phyloP scores from a whole-genome alignment of 2,797 vertebrate genomes.

The Hemibagrus guttatus region DNA sequence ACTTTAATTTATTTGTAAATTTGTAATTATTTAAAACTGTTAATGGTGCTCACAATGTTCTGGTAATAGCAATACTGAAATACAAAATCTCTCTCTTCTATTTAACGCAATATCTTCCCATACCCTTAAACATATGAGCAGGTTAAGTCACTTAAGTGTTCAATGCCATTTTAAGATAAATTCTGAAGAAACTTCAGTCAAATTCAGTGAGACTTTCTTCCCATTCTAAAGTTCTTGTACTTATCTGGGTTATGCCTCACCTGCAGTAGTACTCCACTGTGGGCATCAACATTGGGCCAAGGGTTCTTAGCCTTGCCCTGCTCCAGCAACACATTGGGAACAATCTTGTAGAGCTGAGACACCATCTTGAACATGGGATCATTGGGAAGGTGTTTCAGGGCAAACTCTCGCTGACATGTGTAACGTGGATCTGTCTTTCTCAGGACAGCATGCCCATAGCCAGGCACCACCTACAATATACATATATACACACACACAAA shows the following conservation, averaged over 20 bases:
- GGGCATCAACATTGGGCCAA: conserved; percentile 97
- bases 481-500: no score
- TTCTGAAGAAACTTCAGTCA: background rate
- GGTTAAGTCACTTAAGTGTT: background rate
- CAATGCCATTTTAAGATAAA: background rate
- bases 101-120: background rate
- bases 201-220: background rate
- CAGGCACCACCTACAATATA: conserved; percentile 86
- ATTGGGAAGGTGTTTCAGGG: conserved; percentile 93
- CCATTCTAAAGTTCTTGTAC: background rate
- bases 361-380: conserved; percentile 95
- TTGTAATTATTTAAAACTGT: background rate
- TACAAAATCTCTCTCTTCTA: background rate
- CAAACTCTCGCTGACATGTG: conserved; percentile 93
- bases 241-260: conserved; percentile 65
- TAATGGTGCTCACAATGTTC: no score
- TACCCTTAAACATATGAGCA: background rate
- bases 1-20: background rate
- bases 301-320: conserved; percentile 99
- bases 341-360: conserved; percentile 95
- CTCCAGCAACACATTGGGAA: conserved; percentile 93
- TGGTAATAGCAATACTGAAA: background rate
- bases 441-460: conserved; percentile 93
- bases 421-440: conserved; percentile 96
- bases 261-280: conserved; percentile 96